A percentile compares a stretch with the other conserved stretches of the same genome.
These are phyloP conservation scores for Bilobella aurantiaca DNA, from an alignment of 1,140 invertebrate species.

Conservation along the genomic window DNA sequence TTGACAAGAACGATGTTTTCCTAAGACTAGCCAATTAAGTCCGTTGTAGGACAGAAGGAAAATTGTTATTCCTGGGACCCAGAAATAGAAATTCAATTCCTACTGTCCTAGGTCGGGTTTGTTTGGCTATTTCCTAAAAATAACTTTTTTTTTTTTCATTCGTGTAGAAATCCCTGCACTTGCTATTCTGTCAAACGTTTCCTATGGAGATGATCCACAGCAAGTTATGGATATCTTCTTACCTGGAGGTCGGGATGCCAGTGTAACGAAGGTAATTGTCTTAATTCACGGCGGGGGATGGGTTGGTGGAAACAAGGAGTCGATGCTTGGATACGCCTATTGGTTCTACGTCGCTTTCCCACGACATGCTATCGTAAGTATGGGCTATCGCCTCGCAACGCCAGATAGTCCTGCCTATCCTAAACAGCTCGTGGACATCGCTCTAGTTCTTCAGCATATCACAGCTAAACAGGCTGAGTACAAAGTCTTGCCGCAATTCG, in stretches of 20 bases:
- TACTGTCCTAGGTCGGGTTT: too few relatives aligned
- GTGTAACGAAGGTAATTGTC: background rate
- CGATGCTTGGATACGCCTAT: background rate
- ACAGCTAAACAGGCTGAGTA: background rate
- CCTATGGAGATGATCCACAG: background rate
- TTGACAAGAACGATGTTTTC: too few relatives aligned
- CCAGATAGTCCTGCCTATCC: slow-evolving; percentile 2
- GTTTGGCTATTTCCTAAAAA: too few relatives aligned
- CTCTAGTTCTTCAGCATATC: background rate
- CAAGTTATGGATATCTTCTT: background rate
- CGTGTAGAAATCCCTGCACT: background rate
- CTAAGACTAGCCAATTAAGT: too few relatives aligned
- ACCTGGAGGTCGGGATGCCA: background rate
- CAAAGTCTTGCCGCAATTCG: background rate
- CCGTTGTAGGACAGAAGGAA: too few relatives aligned
- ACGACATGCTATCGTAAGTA: slow-evolving; percentile 1
- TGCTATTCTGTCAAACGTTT: background rate
- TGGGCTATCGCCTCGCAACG: slow-evolving; percentile 1
- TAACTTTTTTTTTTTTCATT: too few relatives aligned
- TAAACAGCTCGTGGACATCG: background rate
- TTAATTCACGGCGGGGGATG: background rate
- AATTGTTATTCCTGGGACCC: too few relatives aligned
- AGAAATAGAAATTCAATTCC: too few relatives aligned
- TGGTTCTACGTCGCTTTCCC: background rate
- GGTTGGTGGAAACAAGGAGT: background rate